phyloP scores from a whole-genome alignment of 2,888 invertebrate genomes.

The Caenorhabditis drosophilae region DNA sequence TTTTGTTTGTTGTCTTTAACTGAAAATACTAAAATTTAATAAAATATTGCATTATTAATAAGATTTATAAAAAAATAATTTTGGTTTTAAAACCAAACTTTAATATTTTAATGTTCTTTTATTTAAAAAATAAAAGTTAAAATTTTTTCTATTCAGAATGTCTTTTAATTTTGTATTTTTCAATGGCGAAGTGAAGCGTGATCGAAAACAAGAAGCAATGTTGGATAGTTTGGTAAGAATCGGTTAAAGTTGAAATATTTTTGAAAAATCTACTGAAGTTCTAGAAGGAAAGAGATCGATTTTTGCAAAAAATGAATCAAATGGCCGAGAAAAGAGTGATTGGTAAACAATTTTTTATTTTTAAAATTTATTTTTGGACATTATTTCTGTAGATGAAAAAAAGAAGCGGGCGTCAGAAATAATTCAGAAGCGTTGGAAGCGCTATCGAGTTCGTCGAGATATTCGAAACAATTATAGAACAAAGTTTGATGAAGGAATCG shows the following conservation, averaged over 20 bases:
- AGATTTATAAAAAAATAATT: too few relatives aligned
- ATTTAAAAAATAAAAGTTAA: neutral
- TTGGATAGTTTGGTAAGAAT: conserved; percentile 30
- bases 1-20: too few relatives aligned
- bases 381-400: conserved; percentile 8
- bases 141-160: conserved; percentile 15
- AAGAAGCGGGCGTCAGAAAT: conserved; percentile 10
- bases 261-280: conserved; percentile 1
- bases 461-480: conserved; percentile 2
- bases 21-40: too few relatives aligned
- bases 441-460: neutral
- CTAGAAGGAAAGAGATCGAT: conserved; percentile 40
- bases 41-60: too few relatives aligned
- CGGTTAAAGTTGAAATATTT: neutral
- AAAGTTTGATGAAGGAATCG: conserved; percentile 11
- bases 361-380: too few relatives aligned
- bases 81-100: conserved; percentile 1
- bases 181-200: conserved; percentile 32
- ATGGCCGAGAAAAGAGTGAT: neutral
- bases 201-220: conserved; percentile 49
- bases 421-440: conserved; percentile 23
- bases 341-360: conserved; percentile 1
- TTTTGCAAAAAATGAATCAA: conserved; percentile 14
- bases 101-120: too few relatives aligned
- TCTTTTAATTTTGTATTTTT: conserved; percentile 39